Percentiles rank a stretch among this genome's conserved stretches.
phyloP scores from a whole-genome alignment of 2,797 vertebrate species.

The Semotilus atromaculatus region DNA sequence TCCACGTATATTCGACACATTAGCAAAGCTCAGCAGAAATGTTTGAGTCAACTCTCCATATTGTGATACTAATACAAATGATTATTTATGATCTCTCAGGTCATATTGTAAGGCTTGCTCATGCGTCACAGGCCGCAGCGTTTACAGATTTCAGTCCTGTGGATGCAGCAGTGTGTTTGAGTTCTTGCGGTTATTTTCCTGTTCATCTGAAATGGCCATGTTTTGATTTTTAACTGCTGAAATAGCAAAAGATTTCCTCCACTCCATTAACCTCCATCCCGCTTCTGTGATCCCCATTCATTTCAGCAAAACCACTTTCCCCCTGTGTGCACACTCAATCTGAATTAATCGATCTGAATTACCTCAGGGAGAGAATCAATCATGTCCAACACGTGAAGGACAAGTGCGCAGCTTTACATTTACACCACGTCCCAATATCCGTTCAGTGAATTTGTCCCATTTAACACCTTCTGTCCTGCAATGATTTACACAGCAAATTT shows the following conservation, averaged over 20 bases:
- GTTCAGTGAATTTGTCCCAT: background rate
- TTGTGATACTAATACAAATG: background rate
- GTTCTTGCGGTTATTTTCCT: background rate
- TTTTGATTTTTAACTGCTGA: conserved; percentile 43
- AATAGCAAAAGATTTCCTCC: conserved; percentile 40
- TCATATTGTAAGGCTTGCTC: background rate
- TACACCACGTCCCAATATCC: background rate
- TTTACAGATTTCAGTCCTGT: background rate
- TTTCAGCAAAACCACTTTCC: conserved; percentile 13
- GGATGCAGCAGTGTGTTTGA: conserved; percentile 5
- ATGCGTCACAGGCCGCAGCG: background rate
- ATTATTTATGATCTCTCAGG: conserved; percentile 7
- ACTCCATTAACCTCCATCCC: conserved; percentile 46
- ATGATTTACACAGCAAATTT: conserved; percentile 17
- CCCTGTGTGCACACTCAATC: conserved; percentile 35
- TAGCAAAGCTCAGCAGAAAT: background rate
- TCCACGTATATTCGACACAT: background rate
- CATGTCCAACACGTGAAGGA: background rate
- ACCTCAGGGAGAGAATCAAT: conserved; percentile 29
- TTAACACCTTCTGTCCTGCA: conserved; percentile 12
- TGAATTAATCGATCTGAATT: conserved; percentile 51
- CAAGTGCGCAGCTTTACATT: background rate
- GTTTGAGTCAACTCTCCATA: background rate
- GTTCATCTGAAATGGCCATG: conserved; percentile 16
- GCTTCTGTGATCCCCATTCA: conserved; percentile 29